phyloP scores from a whole-genome alignment of 1,140 invertebrate genomes.

The Neodiprion pinetum region DNA sequence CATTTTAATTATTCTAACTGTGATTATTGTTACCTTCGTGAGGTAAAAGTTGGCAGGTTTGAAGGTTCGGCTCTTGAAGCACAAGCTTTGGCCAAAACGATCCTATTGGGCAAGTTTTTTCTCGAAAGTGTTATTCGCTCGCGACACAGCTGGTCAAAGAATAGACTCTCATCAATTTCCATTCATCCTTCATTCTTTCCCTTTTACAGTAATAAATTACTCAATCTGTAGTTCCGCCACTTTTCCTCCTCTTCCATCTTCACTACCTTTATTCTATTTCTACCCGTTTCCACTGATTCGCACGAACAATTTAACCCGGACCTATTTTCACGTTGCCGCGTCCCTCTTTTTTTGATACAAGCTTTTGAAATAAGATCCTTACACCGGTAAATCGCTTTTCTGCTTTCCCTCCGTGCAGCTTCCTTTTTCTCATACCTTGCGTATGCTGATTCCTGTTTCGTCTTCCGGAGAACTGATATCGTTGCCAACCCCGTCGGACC shows the following conservation, averaged over 20 bases:
- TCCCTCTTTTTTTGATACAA: conserved; percentile 17
- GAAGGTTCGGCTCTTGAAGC: too few relatives aligned
- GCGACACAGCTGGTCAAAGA: not conserved
- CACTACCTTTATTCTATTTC: not conserved
- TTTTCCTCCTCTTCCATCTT: not conserved
- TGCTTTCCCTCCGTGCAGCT: conserved; percentile 19
- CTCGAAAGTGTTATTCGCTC: not conserved
- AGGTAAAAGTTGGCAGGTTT: too few relatives aligned
- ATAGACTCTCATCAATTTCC: not conserved
- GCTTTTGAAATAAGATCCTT: conserved; percentile 12
- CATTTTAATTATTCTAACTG: not conserved
- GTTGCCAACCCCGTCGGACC: not conserved
- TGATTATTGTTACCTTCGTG: too few relatives aligned
- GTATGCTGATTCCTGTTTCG: conserved; percentile 26
- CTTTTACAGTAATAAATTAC: not conserved
- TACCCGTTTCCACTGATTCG: conserved; percentile 40
- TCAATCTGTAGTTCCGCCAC: not conserved
- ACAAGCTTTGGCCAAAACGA: not conserved
- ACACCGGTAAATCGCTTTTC: conserved; percentile 23
- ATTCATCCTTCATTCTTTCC: not conserved
- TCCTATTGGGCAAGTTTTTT: not conserved
- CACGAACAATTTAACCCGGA: conserved; percentile 53
- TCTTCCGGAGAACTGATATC: not conserved
- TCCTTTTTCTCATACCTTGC: conserved; percentile 15
- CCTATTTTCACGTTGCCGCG: conserved; percentile 25